Evolutionary conservation across 92 coral and sea anemone species (phyloP), one percentile per base, ranked within the genome.

Genomic region (Desmophyllum pertusum): DNA sequence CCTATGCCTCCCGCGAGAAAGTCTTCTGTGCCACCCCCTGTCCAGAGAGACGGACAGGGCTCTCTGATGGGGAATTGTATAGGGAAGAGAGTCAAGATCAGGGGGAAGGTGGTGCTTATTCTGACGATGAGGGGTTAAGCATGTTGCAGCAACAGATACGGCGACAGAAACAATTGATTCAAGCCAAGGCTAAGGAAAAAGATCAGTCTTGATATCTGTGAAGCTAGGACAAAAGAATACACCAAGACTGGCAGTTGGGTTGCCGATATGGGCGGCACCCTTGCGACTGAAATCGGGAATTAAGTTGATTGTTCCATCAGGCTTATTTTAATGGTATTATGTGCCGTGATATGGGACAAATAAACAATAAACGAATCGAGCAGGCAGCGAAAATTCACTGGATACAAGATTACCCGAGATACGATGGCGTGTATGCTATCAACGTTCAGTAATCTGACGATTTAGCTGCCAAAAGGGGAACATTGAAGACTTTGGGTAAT

Each of bases 1-100:
- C 98, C 98, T 25, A 94, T 94, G 98, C 98, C 98, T 5, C 98
- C 98, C 23, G 83, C 82, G 52, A 84, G 98, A 70, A 94, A 94
- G 62, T 94, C 98, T 2, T 94, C 98, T 2, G 98, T 91, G n/a
- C 90, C 90, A 36, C 96, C 92, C 10, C 93, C 40, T 83, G 84
- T 29, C 97, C 95, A 9, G 91, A 82, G 53, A 79, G 90, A 74
- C 52, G 45, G 55, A 83, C 90, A 9, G 72, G 89, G 13, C 83
- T 81, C 1, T 69, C 88, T 0, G 83, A 69, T 61, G 91, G 87
- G 5, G 83, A 84, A 5, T 57, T 68, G 15, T 57, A 61, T 21
- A 41, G 41, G 19, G 80, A 23, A 21, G 85, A 76, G 25, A 65
- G 25, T 10, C 66, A 35, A 50, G 63, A 66, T 52, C 77, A 39